Percentiles rank a stretch among this genome's conserved stretches.
These are phyloP conservation scores for Drosophila ogumai DNA, from an alignment of 1,140 invertebrate genomes.

Conservation along the genomic window DNA sequence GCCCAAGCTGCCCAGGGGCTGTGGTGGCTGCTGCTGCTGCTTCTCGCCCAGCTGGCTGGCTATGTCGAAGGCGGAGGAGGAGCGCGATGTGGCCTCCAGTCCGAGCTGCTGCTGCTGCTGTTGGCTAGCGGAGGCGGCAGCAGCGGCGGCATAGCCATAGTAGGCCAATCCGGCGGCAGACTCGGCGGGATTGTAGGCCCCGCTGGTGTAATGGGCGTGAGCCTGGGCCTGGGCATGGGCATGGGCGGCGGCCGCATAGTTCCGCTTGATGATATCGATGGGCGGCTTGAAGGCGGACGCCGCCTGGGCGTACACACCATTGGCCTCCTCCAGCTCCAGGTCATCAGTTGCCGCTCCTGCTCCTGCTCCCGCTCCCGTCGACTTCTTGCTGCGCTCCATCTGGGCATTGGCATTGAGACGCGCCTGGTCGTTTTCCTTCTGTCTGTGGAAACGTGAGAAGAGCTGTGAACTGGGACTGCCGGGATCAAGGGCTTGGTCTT, in stretches of 20 bases:
- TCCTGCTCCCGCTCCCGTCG: neutral
- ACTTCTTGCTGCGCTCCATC: conserved; percentile 26
- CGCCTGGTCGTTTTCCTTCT: conserved; percentile 84
- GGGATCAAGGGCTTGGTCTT: conserved; percentile 7
- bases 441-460: conserved; percentile 79
- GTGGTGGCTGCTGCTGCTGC: conserved; percentile 12
- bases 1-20: neutral
- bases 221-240: conserved; percentile 42
- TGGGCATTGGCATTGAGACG: conserved; percentile 65
- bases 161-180: conserved; percentile 60
- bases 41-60: conserved; percentile 53
- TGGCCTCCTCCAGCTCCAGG: conserved; percentile 13
- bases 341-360: neutral
- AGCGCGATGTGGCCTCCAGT: conserved; percentile 20
- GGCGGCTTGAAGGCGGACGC: conserved; percentile 92
- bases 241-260: conserved; percentile 70
- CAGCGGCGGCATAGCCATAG: conserved; percentile 69
- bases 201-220: conserved; percentile 51
- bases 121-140: conserved; percentile 59
- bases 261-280: conserved; percentile 86
- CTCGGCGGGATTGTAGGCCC: conserved; percentile 61
- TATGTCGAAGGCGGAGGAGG: conserved; percentile 51
- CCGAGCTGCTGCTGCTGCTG: conserved; percentile 44
- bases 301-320: conserved; percentile 87
- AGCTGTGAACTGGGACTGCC: conserved; percentile 16